phyloP scores from a whole-genome alignment of 2,888 invertebrate genomes.

The Apoda limacodes region DNA sequence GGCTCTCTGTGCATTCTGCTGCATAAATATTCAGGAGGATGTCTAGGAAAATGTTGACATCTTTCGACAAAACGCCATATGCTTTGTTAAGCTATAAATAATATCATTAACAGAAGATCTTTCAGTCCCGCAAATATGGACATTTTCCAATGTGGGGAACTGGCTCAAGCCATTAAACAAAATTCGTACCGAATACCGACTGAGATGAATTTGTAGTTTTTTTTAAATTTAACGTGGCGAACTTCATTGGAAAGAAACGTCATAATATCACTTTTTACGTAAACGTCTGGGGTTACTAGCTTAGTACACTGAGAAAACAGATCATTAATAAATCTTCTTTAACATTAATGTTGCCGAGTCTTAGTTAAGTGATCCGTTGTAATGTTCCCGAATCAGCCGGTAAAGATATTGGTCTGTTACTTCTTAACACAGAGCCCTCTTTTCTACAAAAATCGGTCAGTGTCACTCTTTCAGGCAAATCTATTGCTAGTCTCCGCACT shows the following conservation, averaged over 20 bases:
- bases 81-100: conserved; percentile 14
- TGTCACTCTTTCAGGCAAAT: conserved; percentile 27
- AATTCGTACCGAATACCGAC: conserved; percentile 29
- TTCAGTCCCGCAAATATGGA: conserved; percentile 31
- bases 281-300: conserved; percentile 28
- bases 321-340: conserved; percentile 23
- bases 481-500: conserved; percentile 22
- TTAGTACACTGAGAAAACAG: conserved; percentile 26
- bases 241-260: conserved; percentile 22
- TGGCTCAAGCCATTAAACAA: conserved; percentile 26
- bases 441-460: conserved; percentile 30
- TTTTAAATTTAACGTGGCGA: conserved; percentile 22
- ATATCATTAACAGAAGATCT: conserved; percentile 19
- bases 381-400: conserved; percentile 20
- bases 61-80: conserved; percentile 23
- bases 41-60: conserved; percentile 25
- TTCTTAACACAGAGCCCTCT: conserved; percentile 22
- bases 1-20: no score
- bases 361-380: conserved; percentile 26
- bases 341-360: conserved; percentile 27
- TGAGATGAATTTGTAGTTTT: conserved; percentile 29
- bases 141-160: conserved; percentile 28
- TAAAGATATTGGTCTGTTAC: conserved; percentile 23
- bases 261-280: conserved; percentile 25
- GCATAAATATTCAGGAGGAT: no score